A percentile compares a stretch with the other conserved stretches of the same genome.
phyloP scores from a whole-genome alignment of 2,113 vertebrate species.

The Caloenas nicobarica region DNA sequence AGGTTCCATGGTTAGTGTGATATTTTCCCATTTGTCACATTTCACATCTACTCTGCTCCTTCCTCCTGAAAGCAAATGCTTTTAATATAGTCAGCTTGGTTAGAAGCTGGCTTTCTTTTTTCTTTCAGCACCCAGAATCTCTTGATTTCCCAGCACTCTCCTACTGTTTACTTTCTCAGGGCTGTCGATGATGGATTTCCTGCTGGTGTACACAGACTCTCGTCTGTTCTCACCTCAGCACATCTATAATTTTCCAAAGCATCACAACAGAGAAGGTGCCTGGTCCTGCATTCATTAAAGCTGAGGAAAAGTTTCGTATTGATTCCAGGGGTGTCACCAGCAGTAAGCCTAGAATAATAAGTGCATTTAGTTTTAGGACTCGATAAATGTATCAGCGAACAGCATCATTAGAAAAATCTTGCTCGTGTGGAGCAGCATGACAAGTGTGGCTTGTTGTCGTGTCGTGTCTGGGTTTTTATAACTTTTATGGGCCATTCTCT shows the following conservation, averaged over 20 bases:
- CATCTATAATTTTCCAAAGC: constrained; percentile 43
- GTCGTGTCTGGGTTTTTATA: background rate
- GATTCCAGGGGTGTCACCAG: background rate
- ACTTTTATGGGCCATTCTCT: background rate
- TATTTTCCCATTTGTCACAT: constrained; percentile 59
- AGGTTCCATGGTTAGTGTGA: constrained; percentile 33
- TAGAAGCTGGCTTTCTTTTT: constrained; percentile 7
- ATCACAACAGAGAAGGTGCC: background rate
- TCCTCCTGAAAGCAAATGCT: constrained; percentile 38
- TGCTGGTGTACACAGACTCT: constrained; percentile 4
- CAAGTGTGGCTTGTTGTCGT: background rate
- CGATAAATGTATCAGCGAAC: constrained; percentile 6
- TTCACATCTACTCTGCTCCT: constrained; percentile 21
- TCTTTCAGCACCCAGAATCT: constrained; percentile 5
- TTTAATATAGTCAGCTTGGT: constrained; percentile 34
- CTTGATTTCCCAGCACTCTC: constrained; percentile 16
- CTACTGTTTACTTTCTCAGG: constrained; percentile 34
- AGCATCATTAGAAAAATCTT: background rate
- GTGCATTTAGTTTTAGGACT: background rate
- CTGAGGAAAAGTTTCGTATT: background rate
- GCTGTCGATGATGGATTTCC: constrained; percentile 37
- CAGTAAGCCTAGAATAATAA: constrained; percentile 32
- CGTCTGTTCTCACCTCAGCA: constrained; percentile 38
- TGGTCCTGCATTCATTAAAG: constrained; percentile 50
- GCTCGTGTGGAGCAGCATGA: background rate